A percentile compares a stretch with the other conserved stretches of the same genome.
Conservation (phyloP, 2,888 invertebrate species). For the Nezara viridula region DNA sequence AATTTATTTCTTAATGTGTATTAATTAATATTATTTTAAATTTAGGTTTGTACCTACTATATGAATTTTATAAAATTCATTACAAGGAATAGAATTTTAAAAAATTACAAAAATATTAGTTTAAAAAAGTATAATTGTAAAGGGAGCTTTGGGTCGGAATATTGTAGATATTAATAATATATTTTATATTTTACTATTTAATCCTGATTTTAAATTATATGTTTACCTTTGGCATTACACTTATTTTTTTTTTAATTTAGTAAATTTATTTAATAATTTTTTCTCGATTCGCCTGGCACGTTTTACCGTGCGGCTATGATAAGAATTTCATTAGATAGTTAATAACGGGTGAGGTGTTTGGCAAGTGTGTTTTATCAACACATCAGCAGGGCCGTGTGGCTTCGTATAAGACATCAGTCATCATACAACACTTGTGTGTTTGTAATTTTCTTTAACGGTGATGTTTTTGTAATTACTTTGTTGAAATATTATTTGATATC, state of each 20-base stretch:
- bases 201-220: background rate
- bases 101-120: no score
- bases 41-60: no score
- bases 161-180: background rate
- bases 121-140: no score
- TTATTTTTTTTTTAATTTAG: background rate
- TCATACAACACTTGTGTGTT: background rate
- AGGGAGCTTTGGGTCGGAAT: background rate
- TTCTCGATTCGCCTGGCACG: background rate
- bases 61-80: no score
- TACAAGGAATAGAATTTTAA: no score
- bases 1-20: no score
- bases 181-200: background rate
- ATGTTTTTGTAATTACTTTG: background rate
- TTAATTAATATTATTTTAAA: no score
- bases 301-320: background rate
- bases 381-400: slow-evolving; percentile 12
- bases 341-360: slow-evolving; percentile 24
- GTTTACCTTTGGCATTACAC: background rate
- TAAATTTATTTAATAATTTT: background rate
- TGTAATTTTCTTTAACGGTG: background rate
- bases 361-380: slow-evolving; percentile 38
- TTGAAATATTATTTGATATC: background rate
- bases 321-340: slow-evolving; percentile 6
- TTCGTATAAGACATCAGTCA: slow-evolving; percentile 14